Conservation (phyloP, 2,113 vertebrate genomes). For the Orycteropus afer region DNA sequence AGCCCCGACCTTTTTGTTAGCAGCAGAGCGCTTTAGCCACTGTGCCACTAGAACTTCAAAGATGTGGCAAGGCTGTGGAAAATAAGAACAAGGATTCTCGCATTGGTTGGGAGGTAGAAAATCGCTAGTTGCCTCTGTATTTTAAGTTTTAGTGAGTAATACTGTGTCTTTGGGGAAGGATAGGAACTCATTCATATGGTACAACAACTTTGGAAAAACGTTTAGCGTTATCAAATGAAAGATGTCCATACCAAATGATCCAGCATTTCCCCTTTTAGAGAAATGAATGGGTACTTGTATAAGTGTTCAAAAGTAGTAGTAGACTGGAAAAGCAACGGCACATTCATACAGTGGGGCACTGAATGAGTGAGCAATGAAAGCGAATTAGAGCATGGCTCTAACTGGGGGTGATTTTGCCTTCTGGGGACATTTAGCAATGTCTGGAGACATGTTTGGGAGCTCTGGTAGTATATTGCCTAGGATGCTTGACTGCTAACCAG, state of each 20-base stretch:
- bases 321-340: neutral
- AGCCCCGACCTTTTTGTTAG: no score
- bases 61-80: neutral
- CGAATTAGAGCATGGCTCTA: neutral
- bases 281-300: neutral
- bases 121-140: neutral
- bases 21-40: no score
- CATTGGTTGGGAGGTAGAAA: neutral
- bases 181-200: neutral
- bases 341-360: neutral
- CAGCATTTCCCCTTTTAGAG: neutral
- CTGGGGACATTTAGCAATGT: neutral
- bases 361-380: neutral
- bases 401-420: neutral
- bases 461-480: no score
- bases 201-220: neutral
- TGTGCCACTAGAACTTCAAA: neutral
- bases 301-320: neutral
- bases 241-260: neutral
- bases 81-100: neutral
- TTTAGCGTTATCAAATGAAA: conserved; percentile 3
- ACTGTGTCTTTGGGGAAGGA: neutral
- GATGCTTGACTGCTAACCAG: no score
- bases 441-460: conserved; percentile 43
- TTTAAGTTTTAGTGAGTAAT: conserved; percentile 8